Percentiles rank a stretch among this genome's conserved stretches.
Conservation (phyloP, 2,888 invertebrate species). For the Elaeidobius kamerunicus region DNA sequence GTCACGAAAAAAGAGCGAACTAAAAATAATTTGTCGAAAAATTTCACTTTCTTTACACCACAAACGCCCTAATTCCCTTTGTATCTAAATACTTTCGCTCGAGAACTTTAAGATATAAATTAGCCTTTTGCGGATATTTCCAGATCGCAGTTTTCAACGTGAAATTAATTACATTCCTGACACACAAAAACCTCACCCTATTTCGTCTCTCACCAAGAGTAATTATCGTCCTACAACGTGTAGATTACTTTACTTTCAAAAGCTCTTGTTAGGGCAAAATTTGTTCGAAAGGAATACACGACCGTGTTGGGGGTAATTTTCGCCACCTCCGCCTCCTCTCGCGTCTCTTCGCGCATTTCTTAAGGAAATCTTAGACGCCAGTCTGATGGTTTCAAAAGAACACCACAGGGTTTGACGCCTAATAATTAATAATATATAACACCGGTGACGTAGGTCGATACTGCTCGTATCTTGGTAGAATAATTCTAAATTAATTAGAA, state of each 20-base stretch:
- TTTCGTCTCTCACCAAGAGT: conserved; percentile 27
- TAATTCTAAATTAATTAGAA: too few relatives aligned
- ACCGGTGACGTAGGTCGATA: neutral
- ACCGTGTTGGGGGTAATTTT: conserved; percentile 17
- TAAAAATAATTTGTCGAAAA: neutral
- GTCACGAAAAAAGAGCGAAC: too few relatives aligned
- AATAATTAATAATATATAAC: conserved; percentile 19
- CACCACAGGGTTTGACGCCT: conserved; percentile 17
- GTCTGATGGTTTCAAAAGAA: conserved; percentile 15
- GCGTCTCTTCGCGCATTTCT: conserved; percentile 3
- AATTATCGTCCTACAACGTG: conserved; percentile 31
- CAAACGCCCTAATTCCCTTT: conserved; percentile 7
- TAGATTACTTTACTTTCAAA: conserved; percentile 30
- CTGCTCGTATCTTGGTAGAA: too few relatives aligned
- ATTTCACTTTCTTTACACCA: neutral
- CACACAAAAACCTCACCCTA: conserved; percentile 29
- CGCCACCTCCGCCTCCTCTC: conserved; percentile 10
- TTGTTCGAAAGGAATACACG: conserved; percentile 23
- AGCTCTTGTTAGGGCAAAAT: conserved; percentile 28
- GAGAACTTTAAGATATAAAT: conserved; percentile 20
- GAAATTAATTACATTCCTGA: conserved; percentile 30
- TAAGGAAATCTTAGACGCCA: conserved; percentile 17
- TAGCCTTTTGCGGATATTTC: conserved; percentile 22
- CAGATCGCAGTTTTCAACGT: conserved; percentile 22
- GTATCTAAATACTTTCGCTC: conserved; percentile 8